Evolutionary conservation across 2,113 vertebrate species (phyloP).

Genomic region (Anhinga anhinga): DNA sequence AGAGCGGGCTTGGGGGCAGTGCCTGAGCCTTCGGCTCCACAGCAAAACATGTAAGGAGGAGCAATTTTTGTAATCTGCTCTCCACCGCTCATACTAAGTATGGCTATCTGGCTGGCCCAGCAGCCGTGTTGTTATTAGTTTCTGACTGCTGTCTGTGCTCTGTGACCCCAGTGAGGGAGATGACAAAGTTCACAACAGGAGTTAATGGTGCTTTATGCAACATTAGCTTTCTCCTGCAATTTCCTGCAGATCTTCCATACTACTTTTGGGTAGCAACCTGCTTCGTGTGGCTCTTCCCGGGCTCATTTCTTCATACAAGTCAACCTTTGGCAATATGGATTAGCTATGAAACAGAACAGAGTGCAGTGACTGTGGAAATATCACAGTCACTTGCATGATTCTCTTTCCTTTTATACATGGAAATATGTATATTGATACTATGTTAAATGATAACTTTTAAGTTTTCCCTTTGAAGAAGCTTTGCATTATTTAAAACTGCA

Average conservation of each 20-base stretch:
- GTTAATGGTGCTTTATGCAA: conserved; percentile 15
- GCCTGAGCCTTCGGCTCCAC: not conserved
- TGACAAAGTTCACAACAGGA: not conserved
- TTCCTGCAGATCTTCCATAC: not conserved
- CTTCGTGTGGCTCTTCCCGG: not conserved
- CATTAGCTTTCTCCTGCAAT: conserved; percentile 20
- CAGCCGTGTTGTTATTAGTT: not conserved
- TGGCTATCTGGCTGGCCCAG: not conserved
- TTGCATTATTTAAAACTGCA: not conserved
- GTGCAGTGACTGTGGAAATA: not conserved
- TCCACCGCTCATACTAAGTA: not conserved
- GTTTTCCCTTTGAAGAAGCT: not conserved
- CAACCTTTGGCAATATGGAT: not conserved
- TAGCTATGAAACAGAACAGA: not conserved
- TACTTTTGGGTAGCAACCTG: not conserved
- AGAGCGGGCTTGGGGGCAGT: not conserved
- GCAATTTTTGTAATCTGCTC: not conserved
- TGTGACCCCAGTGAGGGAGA: not conserved
- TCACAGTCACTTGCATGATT: not conserved
- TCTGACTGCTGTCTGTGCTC: not conserved
- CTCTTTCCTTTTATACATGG: not conserved
- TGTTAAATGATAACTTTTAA: not conserved
- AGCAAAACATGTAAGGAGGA: not conserved
- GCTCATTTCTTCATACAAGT: conserved; percentile 3
- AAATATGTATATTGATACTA: not conserved